Percentiles rank a stretch among this genome's conserved stretches.
Evolutionary conservation across 2,888 invertebrate species (phyloP).

Genomic region (Netelia fuscicornis): DNA sequence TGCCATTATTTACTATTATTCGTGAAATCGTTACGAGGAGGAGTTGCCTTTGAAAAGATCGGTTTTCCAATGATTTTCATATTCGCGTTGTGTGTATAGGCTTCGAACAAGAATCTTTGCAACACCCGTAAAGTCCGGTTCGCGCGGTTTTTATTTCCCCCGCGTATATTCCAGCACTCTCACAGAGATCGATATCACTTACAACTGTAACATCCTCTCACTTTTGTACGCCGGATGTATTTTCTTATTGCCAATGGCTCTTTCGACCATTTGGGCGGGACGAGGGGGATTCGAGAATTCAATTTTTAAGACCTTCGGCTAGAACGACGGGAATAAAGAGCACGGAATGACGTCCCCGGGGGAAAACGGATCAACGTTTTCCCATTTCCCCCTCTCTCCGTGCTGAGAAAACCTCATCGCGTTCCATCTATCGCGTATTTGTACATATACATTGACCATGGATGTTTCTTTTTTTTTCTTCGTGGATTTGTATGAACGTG

Average conservation of each 20-base stretch:
- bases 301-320: conserved; percentile 41
- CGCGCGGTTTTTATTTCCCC: too few relatives aligned
- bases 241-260: conserved; percentile 31
- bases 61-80: too few relatives aligned
- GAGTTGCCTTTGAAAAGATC: too few relatives aligned
- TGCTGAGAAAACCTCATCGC: neutral
- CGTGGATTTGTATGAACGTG: conserved; percentile 27
- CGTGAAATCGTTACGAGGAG: too few relatives aligned
- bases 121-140: too few relatives aligned
- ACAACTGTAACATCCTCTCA: neutral
- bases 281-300: conserved; percentile 32
- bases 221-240: conserved; percentile 8
- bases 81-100: too few relatives aligned
- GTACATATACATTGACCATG: conserved; percentile 53
- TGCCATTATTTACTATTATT: too few relatives aligned
- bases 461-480: conserved; percentile 16
- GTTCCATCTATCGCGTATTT: conserved; percentile 60
- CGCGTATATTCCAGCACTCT: too few relatives aligned
- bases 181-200: neutral
- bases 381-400: conserved; percentile 19
- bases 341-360: conserved; percentile 32
- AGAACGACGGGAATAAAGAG: neutral
- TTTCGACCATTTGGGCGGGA: neutral
- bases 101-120: too few relatives aligned
- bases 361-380: conserved; percentile 49